Percentiles rank a stretch among this genome's conserved stretches.
Conservation (phyloP, 2,113 vertebrate genomes). For the Bos taurus region DNA sequence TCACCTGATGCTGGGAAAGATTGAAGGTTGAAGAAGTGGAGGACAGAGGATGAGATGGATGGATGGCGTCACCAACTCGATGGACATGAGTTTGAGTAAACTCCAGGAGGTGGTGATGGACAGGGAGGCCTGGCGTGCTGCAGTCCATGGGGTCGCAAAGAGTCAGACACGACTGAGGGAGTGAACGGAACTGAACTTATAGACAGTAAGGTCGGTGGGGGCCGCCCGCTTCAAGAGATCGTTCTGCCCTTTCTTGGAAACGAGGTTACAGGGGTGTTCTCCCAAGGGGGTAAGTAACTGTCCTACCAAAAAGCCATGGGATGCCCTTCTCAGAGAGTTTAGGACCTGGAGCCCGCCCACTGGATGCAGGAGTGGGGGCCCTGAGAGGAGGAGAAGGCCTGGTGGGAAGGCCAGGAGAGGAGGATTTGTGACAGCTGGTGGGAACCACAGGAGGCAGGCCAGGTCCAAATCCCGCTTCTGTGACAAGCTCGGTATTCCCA, state of each 20-base stretch:
- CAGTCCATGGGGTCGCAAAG: neutral
- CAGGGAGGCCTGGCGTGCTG: neutral
- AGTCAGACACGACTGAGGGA: neutral
- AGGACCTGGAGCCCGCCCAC: neutral
- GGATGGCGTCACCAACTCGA: neutral
- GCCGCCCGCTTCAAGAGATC: neutral
- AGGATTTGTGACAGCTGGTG: neutral
- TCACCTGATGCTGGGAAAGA: neutral
- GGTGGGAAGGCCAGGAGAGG: neutral
- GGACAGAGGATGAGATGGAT: neutral
- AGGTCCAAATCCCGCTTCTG: neutral
- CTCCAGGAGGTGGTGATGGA: neutral
- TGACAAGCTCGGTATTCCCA: neutral
- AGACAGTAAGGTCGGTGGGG: neutral
- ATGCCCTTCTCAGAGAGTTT: neutral
- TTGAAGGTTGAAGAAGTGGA: neutral
- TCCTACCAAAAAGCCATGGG: neutral
- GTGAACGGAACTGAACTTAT: neutral
- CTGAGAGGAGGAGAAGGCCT: neutral
- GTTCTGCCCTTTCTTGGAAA: slow-evolving; percentile 16
- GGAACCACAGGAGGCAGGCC: neutral
- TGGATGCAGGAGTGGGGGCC: neutral
- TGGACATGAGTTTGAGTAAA: neutral
- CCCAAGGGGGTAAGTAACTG: neutral
- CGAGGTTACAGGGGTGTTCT: neutral